phyloP scores from a whole-genome alignment of 2,888 invertebrate genomes.

The Elysia crispata region DNA sequence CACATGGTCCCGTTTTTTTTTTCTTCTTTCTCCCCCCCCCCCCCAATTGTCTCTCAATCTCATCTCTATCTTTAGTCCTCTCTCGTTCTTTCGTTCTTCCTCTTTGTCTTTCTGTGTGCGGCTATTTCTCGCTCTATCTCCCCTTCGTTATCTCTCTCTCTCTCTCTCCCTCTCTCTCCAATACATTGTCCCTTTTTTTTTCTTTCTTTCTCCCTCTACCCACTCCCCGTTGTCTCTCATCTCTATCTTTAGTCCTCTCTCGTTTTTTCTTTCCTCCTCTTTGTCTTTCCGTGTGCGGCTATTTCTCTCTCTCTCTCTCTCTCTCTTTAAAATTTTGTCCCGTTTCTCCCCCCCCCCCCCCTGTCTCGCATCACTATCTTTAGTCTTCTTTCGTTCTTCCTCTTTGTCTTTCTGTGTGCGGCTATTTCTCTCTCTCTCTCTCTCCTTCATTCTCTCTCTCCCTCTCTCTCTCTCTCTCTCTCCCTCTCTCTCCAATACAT shows the following conservation, averaged over 20 bases:
- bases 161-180: neutral
- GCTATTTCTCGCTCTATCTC: no score
- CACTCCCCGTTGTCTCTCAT: neutral
- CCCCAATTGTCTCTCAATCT: neutral
- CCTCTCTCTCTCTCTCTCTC: constrained; percentile 37
- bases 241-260: constrained; percentile 24
- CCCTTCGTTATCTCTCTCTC: constrained; percentile 13
- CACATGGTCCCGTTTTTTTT: no score
- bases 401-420: neutral
- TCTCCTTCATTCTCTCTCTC: constrained; percentile 21
- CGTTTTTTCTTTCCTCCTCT: constrained; percentile 6
- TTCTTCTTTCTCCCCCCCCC: neutral
- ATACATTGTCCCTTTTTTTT: no score
- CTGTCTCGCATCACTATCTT: neutral
- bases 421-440: constrained; percentile 14
- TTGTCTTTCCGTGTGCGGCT: neutral
- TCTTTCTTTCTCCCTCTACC: neutral
- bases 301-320: neutral
- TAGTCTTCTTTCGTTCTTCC: constrained; percentile 18
- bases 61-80: constrained; percentile 21
- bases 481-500: constrained; percentile 22
- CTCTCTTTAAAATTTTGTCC: no score
- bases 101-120: neutral
- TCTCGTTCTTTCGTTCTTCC: constrained; percentile 15
- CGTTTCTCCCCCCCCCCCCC: neutral